Percentiles rank a stretch among this genome's conserved stretches.
phyloP scores from a whole-genome alignment of 2,113 vertebrate genomes.

The Platysternon megacephalum region DNA sequence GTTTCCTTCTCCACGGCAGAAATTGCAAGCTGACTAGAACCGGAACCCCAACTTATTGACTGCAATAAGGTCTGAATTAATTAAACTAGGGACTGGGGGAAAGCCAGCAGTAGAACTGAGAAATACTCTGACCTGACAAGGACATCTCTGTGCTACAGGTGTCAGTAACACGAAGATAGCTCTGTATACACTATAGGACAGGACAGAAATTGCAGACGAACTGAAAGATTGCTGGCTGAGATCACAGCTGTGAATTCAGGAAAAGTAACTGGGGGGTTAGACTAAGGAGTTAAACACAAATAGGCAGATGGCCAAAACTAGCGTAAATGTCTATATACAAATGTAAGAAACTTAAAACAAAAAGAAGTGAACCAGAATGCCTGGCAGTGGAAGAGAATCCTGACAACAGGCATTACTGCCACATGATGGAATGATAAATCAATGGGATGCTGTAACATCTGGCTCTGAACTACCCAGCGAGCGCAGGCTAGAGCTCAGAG shows the following conservation, averaged over 20 bases:
- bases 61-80: neutral
- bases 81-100: neutral
- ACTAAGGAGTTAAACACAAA: neutral
- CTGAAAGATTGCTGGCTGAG: neutral
- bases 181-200: neutral
- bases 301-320: neutral
- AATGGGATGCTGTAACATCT: fast-evolving
- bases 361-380: fast-evolving
- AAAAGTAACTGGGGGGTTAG: neutral
- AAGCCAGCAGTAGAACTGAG: neutral
- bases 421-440: fast-evolving
- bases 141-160: neutral
- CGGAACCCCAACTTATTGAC: neutral
- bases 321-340: fast-evolving
- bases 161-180: neutral
- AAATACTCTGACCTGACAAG: neutral
- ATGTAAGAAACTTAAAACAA: neutral
- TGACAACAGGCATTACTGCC: neutral
- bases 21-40: neutral
- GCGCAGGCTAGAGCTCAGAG: neutral
- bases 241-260: neutral
- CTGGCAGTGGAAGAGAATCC: fast-evolving
- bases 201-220: neutral
- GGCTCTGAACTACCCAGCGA: neutral
- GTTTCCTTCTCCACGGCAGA: neutral